Percentiles rank a stretch among this genome's conserved stretches.
Conservation (phyloP, 1,140 invertebrate genomes). For the Leptopilina clavipes region DNA sequence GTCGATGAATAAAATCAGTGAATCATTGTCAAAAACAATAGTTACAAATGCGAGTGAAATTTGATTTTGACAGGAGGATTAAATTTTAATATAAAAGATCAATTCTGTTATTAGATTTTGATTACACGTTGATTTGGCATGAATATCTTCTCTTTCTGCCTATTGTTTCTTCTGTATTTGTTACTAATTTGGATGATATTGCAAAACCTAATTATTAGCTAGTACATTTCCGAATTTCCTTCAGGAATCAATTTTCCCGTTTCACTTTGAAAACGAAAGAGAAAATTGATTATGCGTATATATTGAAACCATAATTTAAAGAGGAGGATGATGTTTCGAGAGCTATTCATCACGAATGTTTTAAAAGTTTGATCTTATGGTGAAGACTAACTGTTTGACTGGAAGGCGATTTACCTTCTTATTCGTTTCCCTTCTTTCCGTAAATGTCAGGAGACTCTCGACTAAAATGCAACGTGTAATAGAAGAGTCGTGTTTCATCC, state of each 20-base stretch:
- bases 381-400: constrained; percentile 9
- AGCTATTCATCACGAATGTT: neutral
- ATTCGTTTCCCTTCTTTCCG: constrained; percentile 27
- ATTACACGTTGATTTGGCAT: too few species aligned
- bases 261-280: too few species aligned
- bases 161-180: too few species aligned
- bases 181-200: too few species aligned
- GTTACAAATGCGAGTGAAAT: too few species aligned
- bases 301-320: neutral
- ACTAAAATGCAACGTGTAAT: constrained; percentile 23
- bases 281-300: too few species aligned
- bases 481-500: constrained; percentile 13
- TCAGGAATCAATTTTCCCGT: too few species aligned
- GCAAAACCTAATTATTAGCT: constrained; percentile 7
- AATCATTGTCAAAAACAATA: constrained; percentile 48
- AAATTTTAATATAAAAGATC: too few species aligned
- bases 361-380: constrained; percentile 4
- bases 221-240: too few species aligned
- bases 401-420: constrained; percentile 23
- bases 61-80: neutral
- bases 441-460: constrained; percentile 31
- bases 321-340: neutral
- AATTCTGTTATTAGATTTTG: too few species aligned
- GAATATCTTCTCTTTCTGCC: too few species aligned
- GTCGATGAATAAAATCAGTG: constrained; percentile 49